phyloP scores from a whole-genome alignment of 1,140 invertebrate genomes.

The Heliconius melpomene region DNA sequence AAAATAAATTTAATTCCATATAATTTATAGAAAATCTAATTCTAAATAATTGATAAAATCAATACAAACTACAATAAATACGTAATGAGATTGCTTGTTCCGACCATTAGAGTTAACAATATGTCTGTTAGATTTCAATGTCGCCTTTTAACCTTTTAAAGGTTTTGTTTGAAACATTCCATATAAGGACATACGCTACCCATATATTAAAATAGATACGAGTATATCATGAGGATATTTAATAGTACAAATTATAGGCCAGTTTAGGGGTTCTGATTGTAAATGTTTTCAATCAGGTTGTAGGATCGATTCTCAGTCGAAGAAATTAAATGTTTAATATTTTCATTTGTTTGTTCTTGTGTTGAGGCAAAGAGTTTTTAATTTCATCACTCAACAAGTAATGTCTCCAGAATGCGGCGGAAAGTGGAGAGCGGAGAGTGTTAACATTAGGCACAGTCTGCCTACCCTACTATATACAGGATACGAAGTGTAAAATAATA shows the following conservation, averaged over 20 bases:
- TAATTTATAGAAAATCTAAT: not conserved
- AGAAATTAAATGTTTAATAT: too few species aligned
- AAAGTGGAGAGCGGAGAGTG: too few species aligned
- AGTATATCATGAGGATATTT: not conserved
- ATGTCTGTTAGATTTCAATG: constrained; percentile 6
- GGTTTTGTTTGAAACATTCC: constrained; percentile 6
- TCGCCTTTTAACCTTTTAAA: constrained; percentile 10
- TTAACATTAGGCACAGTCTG: too few species aligned
- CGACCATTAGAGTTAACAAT: constrained; percentile 2
- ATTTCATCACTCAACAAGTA: too few species aligned
- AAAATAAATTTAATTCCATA: not conserved
- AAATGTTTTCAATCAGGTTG: too few species aligned
- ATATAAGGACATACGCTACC: not conserved
- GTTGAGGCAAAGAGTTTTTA: too few species aligned
- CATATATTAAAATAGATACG: not conserved
- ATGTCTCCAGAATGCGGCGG: too few species aligned
- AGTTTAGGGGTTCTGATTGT: not conserved
- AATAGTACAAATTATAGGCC: not conserved
- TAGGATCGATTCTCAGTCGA: too few species aligned
- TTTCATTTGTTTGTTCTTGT: too few species aligned
- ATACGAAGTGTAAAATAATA: too few species aligned
- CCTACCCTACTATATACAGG: too few species aligned
- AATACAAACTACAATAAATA: not conserved
- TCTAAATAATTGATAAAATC: not conserved
- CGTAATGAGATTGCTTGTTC: constrained; percentile 6